Conservation (phyloP, 1,140 invertebrate species). For the Stenopsyche tienmushanensis region DNA sequence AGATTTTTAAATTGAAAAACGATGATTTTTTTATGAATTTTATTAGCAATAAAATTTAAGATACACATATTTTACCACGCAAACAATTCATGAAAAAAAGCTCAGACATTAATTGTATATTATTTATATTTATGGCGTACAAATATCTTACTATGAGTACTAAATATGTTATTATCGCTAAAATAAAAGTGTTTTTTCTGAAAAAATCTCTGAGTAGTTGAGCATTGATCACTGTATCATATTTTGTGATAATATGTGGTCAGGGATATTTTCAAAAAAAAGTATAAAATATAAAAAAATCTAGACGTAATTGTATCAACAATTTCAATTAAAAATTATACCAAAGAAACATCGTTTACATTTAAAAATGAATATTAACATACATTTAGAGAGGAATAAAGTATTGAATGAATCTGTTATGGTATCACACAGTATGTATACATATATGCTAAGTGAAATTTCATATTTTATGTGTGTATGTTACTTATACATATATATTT, state of each 20-base stretch:
- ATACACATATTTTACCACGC: conserved; percentile 41
- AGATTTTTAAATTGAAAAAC: conserved; percentile 22
- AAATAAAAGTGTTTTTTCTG: conserved; percentile 19
- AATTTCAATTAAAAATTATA: not conserved
- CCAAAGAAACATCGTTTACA: not conserved
- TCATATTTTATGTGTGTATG: too few species aligned
- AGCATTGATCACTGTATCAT: not conserved
- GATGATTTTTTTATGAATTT: conserved; percentile 34
- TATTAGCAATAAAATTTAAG: conserved; percentile 42
- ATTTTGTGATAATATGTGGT: not conserved
- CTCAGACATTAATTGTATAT: conserved; percentile 34
- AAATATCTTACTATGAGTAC: conserved; percentile 35
- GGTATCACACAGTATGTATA: not conserved
- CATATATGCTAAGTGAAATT: too few species aligned
- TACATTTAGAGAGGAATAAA: not conserved
- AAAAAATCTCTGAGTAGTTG: conserved; percentile 13
- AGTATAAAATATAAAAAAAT: conserved; percentile 1
- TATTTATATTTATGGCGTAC: conserved; percentile 38
- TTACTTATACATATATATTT: too few species aligned
- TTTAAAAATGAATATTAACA: conserved; percentile 11
- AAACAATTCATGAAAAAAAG: conserved; percentile 40
- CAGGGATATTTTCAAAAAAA: not conserved
- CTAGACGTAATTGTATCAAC: conserved; percentile 2
- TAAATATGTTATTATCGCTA: conserved; percentile 27
- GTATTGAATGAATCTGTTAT: not conserved